Evolutionary conservation across 2,797 vertebrate genomes (phyloP), one percentile per base, ranked within the genome.

Genomic region (Hylomyscus alleni): DNA sequence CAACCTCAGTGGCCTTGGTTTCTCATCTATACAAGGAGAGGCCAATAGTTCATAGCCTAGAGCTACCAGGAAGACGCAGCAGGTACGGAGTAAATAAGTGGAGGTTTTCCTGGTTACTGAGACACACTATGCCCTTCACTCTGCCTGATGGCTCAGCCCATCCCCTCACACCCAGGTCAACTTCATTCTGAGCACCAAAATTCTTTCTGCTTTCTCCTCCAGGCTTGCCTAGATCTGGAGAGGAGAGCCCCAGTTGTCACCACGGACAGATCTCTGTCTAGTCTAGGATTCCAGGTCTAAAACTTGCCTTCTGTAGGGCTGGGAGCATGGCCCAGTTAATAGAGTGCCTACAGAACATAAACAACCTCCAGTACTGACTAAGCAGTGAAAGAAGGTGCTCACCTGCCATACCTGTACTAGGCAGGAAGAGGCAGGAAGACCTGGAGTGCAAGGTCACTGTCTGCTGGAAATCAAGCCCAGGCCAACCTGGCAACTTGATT

Each of bases 11-110:
- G 40, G 75, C 72, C 81, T 93, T 19, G 17, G 29, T 73, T 85
- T 91, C 84, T 89, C 73, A 37, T 78, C 84, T 92, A 3, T 19
- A 67, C 78, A 40, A 40, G 54, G 47, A 81, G 24, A 34, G 50
- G n/a, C 69, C 34, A 24, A 26, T 0, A 65, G 54, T 4, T 9
- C 10, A 24, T 4, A 3, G 24, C 34, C 9, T 50, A 4, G 1
- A 37, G 84, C 50, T 34, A 7, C 56, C 7, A 4, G 47, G 62
- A 47, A 50, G 31, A 29, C 5, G 8, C 0, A 62, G 76, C 44
- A 58, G 54, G 22, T 13, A 37, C 69, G 14, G 5, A 1, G 17
- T 26, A 22, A 44, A 14, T 0, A 15, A n/a, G 19, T 0, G 9
- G 40, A 54, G 44, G 75, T n/a, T 20, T 4, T 31, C 40, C 31